Evolutionary conservation across 2,888 invertebrate species (phyloP), one percentile per base, ranked within the genome.

Genomic region (Antheraea yamamai): DNA sequence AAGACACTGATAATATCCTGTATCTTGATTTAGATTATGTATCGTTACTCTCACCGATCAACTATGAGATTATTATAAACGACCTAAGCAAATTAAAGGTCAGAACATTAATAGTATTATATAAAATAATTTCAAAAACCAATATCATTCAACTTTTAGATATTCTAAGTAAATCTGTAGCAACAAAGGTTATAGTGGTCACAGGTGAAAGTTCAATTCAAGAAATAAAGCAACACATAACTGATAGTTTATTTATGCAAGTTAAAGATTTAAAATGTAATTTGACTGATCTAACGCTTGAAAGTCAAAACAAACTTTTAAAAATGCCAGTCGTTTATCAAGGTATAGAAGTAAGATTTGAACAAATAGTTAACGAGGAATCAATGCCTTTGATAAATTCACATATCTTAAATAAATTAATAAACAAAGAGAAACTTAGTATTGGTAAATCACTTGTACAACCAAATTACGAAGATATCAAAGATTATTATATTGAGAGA

Each of bases 401-500:
- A 52, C 51, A 75, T n/a, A 47, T 72, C 8, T 68, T 77, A 35
- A 26, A 73, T 47, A 73, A 74, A 71, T 58, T 77, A 23, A 61
- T 75, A 18, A 75, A 70, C 10, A 74, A 74, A 39, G 74, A 75
- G 55, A 58, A 26, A 10, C 47, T 77, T 23, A 51, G 10, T 16
- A 55, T 77, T 35, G 77, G 77, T 30, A 58, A 73, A 20, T 23
- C 74, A 23, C 70, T 77, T 0, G 51, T 23, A n/a, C 18, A 55
- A 16, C 61, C 75, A 35, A 70, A 39, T 16, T 77, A 75, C 14
- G 52, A 73, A 39, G 68, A 75, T 35, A 75, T 75, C 10, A 75
- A 75, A 73, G 39, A 74, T 39, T 77, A 73, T 30, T 77, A 77
- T 58, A 52, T 77, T 18, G 73, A 51, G 30, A 68, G 75, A 73